These are phyloP conservation scores for Leucoraja ocellata DNA, from an alignment of 2,797 vertebrate genomes.

Conservation along the genomic window DNA sequence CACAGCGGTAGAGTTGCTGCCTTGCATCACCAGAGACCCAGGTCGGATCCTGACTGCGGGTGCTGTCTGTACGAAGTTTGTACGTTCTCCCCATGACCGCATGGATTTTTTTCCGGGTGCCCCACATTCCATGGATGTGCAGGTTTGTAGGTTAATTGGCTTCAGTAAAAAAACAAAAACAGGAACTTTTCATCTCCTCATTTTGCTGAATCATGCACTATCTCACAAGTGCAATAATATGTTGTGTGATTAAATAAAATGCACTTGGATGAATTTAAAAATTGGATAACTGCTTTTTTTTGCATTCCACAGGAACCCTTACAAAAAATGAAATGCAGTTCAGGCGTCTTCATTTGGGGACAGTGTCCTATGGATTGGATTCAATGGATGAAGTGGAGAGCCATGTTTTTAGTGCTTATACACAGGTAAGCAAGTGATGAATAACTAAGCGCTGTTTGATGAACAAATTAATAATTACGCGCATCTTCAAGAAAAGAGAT, in stretches of 20 bases:
- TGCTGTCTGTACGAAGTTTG: too few species aligned
- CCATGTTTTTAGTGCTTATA: conserved; percentile 93
- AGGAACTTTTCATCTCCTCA: too few species aligned
- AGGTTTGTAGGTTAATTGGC: too few species aligned
- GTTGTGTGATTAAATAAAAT: background rate
- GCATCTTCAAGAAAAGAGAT: background rate
- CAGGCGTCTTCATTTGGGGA: conserved; percentile 88
- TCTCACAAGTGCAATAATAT: background rate
- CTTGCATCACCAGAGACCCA: too few species aligned
- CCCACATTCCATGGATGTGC: too few species aligned
- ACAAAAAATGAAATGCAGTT: conserved; percentile 99
- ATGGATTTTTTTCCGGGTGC: too few species aligned
- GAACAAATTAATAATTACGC: background rate
- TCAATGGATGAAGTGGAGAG: conserved; percentile 99
- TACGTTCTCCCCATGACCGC: too few species aligned
- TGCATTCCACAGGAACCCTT: conserved; percentile 71
- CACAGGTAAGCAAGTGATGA: conserved; percentile 66
- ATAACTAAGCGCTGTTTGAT: conserved; percentile 33
- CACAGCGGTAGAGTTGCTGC: too few species aligned
- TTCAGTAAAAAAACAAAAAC: too few species aligned
- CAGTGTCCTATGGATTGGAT: conserved; percentile 90
- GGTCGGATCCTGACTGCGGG: too few species aligned
- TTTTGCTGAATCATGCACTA: background rate
- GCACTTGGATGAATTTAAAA: background rate
- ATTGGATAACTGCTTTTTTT: background rate